Evolutionary conservation across 2,888 invertebrate genomes (phyloP), one percentile per base, ranked within the genome.

Genomic region (Apotomis turbidana): DNA sequence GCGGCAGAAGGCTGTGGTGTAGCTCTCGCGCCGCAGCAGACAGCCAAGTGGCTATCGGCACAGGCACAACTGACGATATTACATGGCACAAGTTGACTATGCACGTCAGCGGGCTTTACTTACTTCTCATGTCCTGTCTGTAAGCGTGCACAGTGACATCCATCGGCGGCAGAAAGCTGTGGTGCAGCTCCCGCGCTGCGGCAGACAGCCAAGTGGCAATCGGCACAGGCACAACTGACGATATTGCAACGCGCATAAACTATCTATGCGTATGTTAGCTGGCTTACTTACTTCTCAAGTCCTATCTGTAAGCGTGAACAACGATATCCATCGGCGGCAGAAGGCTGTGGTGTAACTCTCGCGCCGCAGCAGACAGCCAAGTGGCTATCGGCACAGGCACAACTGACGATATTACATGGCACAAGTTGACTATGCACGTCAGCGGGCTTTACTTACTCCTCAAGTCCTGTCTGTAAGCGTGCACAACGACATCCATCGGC

Each of bases 241-340:
- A 90, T 85, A 64, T 88, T 88, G 0, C 87, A 15, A 15, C 15
- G 1, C 0, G 15, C 15, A 15, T 1, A 15, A 15, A 15, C 15
- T 41, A 2, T 2, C 5, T 41, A 41, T 41, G 6, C 4, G 2
- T 41, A 41, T 41, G 41, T 15, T 1, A 15, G n/a, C 44, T 55
- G n/a, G 10, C 54, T 4, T 4, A 78, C 87, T 86, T 80, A 91
- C 92, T 88, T 68, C 83, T 88, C 72, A 92, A 83, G 76, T 93
- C 93, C 57, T 91, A 88, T 59, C 83, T 88, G 75, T 87, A 92
- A 41, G 93, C 91, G 13, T 92, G 88, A 3, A 87, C 76, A 0
- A 93, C 90, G 8, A 92, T 79, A 63, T 93, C 93, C 6, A 90
- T 85, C 0, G 93, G 93, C 0, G 91, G 89, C 0, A 90, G 89